Evolutionary conservation across 1,140 invertebrate genomes (phyloP), one percentile per base, ranked within the genome.

Genomic region (Zophobas atratus): DNA sequence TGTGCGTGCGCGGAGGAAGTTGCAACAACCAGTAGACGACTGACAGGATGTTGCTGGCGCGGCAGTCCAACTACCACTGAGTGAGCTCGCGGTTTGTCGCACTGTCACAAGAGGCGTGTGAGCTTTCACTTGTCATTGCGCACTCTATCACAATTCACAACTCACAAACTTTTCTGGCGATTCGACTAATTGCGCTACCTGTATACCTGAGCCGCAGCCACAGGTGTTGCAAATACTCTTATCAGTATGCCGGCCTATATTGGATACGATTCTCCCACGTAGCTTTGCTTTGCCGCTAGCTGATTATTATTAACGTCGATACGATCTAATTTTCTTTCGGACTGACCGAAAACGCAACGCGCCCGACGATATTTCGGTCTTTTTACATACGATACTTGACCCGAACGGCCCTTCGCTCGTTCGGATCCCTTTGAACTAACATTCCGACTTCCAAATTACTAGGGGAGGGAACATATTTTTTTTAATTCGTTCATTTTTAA

Each of bases 21-120:
- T 67, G 60, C 60, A 43, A 41, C 70, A 72, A 72, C 51, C 70
- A 53, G 70, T 55, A 20, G 51, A 63, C 67, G 63, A 67, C 77
- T 46, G 63, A 43, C 36, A 39, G 76, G 78, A 79, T 80, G 80
- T 79, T 81, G 71, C 70, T 77, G 55, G 80, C 81, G 80, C 82
- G 83, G 79, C 81, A 80, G 83, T 76, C 77, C 72, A 73, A 82
- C 82, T 81, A 82, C 82, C 83, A 84, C 83, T 84, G 83, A 84
- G 77, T 84, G 83, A 84, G 77, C 48, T 75, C 79, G 78, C 79
- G 77, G 83, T 80, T 84, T 85, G 84, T 85, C 84, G 80, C 80
- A 81, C 78, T 84, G 84, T 85, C 83, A 84, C 84, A 84, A 76
- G 81, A 83, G 82, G 82, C 84, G 82, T 82, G 82, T 73, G 82